Evolutionary conservation across 2,888 invertebrate species (phyloP), one percentile per base, ranked within the genome.

Genomic region (Morpho achilles): DNA sequence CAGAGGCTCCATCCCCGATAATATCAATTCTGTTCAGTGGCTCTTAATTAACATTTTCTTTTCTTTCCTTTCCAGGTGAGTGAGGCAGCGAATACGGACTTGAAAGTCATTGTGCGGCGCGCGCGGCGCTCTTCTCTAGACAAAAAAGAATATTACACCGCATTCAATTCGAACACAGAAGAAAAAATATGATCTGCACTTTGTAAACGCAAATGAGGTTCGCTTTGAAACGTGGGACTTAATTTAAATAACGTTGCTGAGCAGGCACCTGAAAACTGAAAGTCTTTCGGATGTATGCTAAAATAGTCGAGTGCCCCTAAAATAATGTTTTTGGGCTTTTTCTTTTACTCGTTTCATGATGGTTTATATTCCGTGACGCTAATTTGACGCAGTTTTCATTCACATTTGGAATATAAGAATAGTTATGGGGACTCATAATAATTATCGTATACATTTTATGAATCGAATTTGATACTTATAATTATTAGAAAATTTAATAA

Each of bases 11-110:
- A 80, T 82, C 82, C 79, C 73, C 79, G 73, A 79, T 80, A 80
- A 84, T 86, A 89, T 89, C 86, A 84, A 83, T 87, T 85, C 86
- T 83, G 79, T 79, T 74, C 88, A 86, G 83, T 84, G 82, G 78
- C 81, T 88, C 81, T 89, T 90, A 89, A 90, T 90, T 90, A 90
- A 90, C 86, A 84, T 87, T 87, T 86, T 84, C 85, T 86, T 88
- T 89, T 89, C 87, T 88, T 87, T 87, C 79, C 78, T 86, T 89
- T 87, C 81, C 88, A 89, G 87, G 87, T 89, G 88, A 90, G 89
- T 89, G 85, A 84, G 77, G 79, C 77, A 78, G 73, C 75, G 82
- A 86, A 85, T 79, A 84, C 81, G 82, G 82, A 80, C 80, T 75
- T 73, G 74, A 75, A 74, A 75, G 82, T 32, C 85, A 84, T 87